A percentile compares a stretch with the other conserved stretches of the same genome.
Evolutionary conservation across 2,888 invertebrate genomes (phyloP).

Genomic region (Harmothoe impar): DNA sequence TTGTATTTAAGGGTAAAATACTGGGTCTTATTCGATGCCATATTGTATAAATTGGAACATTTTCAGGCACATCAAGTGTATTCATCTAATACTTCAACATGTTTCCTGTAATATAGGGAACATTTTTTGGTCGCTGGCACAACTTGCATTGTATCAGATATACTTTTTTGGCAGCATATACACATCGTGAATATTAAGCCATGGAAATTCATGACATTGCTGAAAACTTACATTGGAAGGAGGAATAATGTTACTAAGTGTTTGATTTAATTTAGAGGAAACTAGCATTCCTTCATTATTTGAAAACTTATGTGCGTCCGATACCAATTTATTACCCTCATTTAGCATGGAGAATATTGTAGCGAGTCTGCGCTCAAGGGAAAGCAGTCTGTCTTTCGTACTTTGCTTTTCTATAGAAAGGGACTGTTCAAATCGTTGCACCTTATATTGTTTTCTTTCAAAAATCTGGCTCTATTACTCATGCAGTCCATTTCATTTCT

Average conservation of each 20-base stretch:
- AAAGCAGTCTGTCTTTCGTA: neutral
- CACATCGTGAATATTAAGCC: neutral
- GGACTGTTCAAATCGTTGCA: constrained; percentile 31
- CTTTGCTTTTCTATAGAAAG: constrained; percentile 25
- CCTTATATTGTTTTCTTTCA: neutral
- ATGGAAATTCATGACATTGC: neutral
- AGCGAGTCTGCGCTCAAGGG: neutral
- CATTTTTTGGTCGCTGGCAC: neutral
- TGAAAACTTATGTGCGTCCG: neutral
- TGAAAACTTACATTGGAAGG: neutral
- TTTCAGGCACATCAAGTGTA: neutral
- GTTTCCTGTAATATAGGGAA: neutral
- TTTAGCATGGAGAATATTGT: neutral
- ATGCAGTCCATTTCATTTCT: constrained; percentile 40
- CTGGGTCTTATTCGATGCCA: neutral
- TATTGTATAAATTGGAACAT: too few relatives aligned
- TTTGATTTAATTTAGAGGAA: neutral
- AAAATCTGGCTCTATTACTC: neutral
- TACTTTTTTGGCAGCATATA: constrained; percentile 2
- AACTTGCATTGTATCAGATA: neutral
- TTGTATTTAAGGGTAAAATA: neutral
- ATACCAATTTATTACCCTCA: neutral
- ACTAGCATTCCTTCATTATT: neutral
- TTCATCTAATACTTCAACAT: neutral
- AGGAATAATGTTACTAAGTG: neutral